Evolutionary conservation across 2,113 vertebrate genomes (phyloP).

Genomic region (Microcebus ravelobensis): DNA sequence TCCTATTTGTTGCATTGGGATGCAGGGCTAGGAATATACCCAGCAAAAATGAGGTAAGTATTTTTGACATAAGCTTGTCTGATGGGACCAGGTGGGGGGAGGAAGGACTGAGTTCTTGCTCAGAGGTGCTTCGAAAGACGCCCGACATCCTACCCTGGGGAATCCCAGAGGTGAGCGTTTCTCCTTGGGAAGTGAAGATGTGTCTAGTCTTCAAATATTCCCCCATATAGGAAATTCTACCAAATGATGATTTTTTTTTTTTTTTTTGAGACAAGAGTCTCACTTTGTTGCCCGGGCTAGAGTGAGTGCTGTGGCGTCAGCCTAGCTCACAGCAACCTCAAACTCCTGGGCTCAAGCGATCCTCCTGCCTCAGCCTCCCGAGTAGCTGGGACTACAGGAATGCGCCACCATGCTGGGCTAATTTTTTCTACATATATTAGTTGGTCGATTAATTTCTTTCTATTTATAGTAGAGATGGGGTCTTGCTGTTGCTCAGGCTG

Average conservation of each 20-base stretch:
- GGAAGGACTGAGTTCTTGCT: neutral
- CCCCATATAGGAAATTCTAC: neutral
- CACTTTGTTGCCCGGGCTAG: too few species aligned
- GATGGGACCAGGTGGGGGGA: neutral
- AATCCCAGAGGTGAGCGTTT: neutral
- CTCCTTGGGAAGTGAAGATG: neutral
- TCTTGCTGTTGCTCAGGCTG: too few species aligned
- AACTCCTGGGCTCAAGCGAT: too few species aligned
- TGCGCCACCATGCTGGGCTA: too few species aligned
- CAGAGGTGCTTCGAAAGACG: neutral
- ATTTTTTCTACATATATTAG: too few species aligned
- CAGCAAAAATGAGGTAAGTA: neutral
- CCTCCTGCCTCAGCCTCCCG: too few species aligned
- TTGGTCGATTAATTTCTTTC: too few species aligned
- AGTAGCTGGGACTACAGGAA: too few species aligned
- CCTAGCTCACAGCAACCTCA: too few species aligned
- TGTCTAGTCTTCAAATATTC: neutral
- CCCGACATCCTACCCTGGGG: neutral
- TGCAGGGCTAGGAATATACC: neutral
- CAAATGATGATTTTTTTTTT: neutral
- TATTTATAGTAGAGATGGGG: too few species aligned
- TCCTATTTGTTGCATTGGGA: neutral
- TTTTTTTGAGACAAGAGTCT: too few species aligned
- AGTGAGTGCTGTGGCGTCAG: too few species aligned
- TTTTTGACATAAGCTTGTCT: neutral